Percentiles rank a stretch among this genome's conserved stretches.
Evolutionary conservation across 2,797 vertebrate genomes (phyloP).

Genomic region (Luscinia luscinia): DNA sequence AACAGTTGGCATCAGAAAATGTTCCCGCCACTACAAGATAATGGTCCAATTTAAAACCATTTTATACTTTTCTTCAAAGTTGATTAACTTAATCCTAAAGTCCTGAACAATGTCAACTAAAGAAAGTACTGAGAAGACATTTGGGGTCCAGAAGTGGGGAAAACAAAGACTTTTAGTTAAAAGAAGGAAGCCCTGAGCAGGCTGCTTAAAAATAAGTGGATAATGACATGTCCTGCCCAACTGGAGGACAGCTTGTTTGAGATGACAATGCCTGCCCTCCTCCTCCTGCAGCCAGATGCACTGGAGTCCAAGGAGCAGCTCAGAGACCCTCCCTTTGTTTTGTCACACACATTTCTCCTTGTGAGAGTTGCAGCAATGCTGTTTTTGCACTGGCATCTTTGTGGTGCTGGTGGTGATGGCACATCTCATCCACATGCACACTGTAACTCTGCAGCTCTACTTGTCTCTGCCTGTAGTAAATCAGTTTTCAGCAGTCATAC

Average conservation of each 20-base stretch:
- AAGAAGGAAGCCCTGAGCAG: not conserved
- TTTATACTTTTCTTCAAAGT: not conserved
- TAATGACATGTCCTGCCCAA: not conserved
- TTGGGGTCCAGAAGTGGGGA: not conserved
- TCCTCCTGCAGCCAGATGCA: not conserved
- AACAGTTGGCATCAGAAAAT: not conserved
- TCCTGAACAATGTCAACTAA: not conserved
- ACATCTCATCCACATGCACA: accelerated
- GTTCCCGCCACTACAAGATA: not conserved
- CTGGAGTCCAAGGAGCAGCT: not conserved
- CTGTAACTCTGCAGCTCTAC: not conserved
- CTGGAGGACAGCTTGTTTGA: not conserved
- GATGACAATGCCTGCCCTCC: not conserved
- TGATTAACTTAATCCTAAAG: not conserved
- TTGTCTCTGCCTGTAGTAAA: not conserved
- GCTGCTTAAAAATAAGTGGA: not conserved
- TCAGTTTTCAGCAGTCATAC: conserved; percentile 12
- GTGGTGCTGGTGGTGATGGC: not conserved
- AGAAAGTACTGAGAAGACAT: not conserved
- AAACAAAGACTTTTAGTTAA: not conserved
- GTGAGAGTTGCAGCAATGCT: not conserved
- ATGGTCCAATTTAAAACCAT: not conserved
- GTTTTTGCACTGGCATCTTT: not conserved
- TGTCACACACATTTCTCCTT: not conserved
- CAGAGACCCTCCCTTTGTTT: not conserved